phyloP scores from a whole-genome alignment of 2,113 vertebrate genomes.

The Tichodroma muraria region DNA sequence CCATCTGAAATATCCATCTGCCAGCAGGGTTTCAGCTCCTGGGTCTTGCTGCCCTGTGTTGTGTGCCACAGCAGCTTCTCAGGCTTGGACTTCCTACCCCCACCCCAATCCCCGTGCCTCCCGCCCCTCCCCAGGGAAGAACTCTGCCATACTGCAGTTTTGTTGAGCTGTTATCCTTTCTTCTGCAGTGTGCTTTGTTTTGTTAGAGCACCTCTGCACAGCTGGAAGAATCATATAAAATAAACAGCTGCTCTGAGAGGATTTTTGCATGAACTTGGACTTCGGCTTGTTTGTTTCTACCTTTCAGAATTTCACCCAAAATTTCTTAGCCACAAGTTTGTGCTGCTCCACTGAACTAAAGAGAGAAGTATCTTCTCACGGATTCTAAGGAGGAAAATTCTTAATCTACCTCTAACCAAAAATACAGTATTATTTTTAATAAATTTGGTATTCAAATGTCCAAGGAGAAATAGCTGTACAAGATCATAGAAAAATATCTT shows the following conservation, averaged over 20 bases:
- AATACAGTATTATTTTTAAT: background rate
- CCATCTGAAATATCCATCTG: background rate
- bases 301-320: background rate
- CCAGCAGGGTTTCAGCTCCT: background rate
- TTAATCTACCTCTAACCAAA: background rate
- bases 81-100: background rate
- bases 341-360: background rate
- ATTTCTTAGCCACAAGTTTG: background rate
- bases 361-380: background rate
- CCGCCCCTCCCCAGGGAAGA: rapidly evolving
- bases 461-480: background rate
- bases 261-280: background rate
- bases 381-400: background rate
- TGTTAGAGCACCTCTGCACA: conserved; percentile 2
- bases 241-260: background rate
- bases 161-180: background rate
- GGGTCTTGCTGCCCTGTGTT: background rate
- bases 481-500: background rate
- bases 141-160: background rate
- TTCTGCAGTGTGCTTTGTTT: background rate
- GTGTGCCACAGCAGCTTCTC: background rate
- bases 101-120: rapidly evolving
- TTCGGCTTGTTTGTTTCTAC: background rate
- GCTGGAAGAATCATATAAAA: background rate
- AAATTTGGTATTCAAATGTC: background rate